phyloP scores from a whole-genome alignment of 2,113 vertebrate genomes.

The Hypanus sabinus region DNA sequence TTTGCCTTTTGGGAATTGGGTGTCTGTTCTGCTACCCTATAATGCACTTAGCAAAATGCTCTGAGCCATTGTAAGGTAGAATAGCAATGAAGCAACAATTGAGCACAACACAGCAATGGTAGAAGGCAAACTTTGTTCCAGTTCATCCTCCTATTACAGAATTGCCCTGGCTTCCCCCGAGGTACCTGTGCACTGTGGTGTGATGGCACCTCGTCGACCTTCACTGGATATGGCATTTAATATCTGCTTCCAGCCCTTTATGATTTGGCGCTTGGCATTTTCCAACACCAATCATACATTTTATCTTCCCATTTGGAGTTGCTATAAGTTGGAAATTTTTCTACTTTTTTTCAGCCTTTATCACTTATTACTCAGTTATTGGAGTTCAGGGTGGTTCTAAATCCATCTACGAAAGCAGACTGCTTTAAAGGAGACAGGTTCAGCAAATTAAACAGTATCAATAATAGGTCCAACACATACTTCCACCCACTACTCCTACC shows the following conservation, averaged over 20 bases:
- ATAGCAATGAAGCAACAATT: not conserved
- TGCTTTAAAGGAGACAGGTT: not conserved
- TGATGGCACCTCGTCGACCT: not conserved
- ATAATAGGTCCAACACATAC: not conserved
- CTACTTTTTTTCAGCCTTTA: not conserved
- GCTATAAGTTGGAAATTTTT: not conserved
- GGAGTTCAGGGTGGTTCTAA: not conserved
- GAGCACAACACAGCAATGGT: not conserved
- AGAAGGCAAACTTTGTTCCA: not conserved
- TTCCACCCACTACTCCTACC: no score
- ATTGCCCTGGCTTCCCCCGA: not conserved
- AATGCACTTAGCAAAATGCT: not conserved
- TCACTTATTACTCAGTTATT: not conserved
- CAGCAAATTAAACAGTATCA: not conserved
- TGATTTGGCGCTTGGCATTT: not conserved
- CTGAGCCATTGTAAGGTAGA: no score
- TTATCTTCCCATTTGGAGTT: not conserved
- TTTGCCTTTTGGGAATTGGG: not conserved
- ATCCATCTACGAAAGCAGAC: not conserved
- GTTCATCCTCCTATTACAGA: not conserved
- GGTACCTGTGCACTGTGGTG: not conserved
- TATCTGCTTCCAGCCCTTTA: not conserved
- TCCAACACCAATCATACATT: not conserved
- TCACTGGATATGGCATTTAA: no score
- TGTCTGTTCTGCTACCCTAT: not conserved